These are phyloP conservation scores for Microcebus ravelobensis DNA, from an alignment of 2,113 vertebrate genomes.

Conservation along the genomic window DNA sequence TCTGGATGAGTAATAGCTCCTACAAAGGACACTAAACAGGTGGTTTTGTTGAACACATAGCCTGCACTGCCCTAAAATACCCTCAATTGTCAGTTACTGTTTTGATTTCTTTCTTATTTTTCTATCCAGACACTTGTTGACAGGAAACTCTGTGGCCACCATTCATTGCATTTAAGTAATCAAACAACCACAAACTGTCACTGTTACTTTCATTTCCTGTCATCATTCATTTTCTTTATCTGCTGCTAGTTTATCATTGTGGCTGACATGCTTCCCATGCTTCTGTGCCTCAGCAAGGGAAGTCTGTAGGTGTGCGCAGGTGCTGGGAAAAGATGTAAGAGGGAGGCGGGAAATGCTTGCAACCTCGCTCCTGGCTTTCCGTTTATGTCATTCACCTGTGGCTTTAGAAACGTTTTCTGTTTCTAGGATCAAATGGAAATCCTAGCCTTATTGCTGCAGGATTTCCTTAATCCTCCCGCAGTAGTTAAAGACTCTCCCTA, in stretches of 20 bases:
- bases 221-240: slow-evolving; percentile 53
- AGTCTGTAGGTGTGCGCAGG: background rate
- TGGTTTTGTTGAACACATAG: slow-evolving; percentile 32
- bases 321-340: background rate
- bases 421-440: slow-evolving; percentile 48
- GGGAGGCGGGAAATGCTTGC: background rate
- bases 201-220: slow-evolving; percentile 73
- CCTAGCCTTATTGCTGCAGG: slow-evolving; percentile 50
- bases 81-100: slow-evolving; percentile 51
- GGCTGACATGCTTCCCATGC: background rate
- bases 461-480: slow-evolving; percentile 72
- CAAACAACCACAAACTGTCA: slow-evolving; percentile 74
- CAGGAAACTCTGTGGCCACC: slow-evolving; percentile 58
- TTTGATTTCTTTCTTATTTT: slow-evolving; percentile 69
- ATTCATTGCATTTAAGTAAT: slow-evolving; percentile 68
- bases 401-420: slow-evolving; percentile 66
- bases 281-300: background rate
- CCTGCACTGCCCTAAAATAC: background rate
- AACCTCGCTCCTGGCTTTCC: background rate
- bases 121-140: slow-evolving; percentile 66
- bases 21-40: slow-evolving; percentile 22
- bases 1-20: background rate
- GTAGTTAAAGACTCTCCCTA: slow-evolving; percentile 68
- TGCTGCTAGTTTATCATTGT: background rate
- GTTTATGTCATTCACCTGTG: slow-evolving; percentile 65